Base-by-base conservation (phyloP, 2,888 invertebrate genomes). In the Stenoptilia bipunctidactyla region DNA sequence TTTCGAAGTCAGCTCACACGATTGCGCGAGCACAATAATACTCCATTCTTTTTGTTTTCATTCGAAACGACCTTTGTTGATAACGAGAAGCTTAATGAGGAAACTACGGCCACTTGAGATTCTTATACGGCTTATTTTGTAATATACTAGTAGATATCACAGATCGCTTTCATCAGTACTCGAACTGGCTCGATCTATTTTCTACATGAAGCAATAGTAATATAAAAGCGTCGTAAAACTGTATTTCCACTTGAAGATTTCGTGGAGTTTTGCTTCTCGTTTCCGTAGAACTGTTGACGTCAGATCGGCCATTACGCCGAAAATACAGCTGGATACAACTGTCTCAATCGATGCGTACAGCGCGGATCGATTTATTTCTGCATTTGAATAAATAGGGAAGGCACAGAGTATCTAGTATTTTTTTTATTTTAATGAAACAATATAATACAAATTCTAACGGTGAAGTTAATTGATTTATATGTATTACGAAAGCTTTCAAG, bases 11-110 rank as follows among this genome's bases (percentile, higher is more conserved):
- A 42, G 61, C 75, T 82, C 82, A 69, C 82, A 82, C 73, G 80
- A 73, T 75, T 76, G 77, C 73, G 71, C 66, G 54, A 60, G 68
- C 56, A 79, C 80, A 82, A 80, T 79, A 70, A 72, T 68, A 69
- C 73, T 79, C 73, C 73, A 75, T 63, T 75, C 76, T 76, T 80
- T 79, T 80, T 80, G 80, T 80, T 80, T 80, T 76, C 73, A 61
- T 77, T 73, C 70, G 71, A 34, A 12, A 73, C 77, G 76, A 80
- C 82, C 79, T 82, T 77, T 77, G 76, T 74, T 79, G 76, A 77
- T 80, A 67, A 77, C 73, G 73, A 73, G 77, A 75, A 76, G 74
- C 73, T 62, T 69, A 74, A 75, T 70, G 58, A 70, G 76, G 74
- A 80, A 80, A 80, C 71, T 73, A 70, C 20, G 8, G 20, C 67